Evolutionary conservation across 2,888 invertebrate genomes (phyloP).

Genomic region (Luperina testacea): DNA sequence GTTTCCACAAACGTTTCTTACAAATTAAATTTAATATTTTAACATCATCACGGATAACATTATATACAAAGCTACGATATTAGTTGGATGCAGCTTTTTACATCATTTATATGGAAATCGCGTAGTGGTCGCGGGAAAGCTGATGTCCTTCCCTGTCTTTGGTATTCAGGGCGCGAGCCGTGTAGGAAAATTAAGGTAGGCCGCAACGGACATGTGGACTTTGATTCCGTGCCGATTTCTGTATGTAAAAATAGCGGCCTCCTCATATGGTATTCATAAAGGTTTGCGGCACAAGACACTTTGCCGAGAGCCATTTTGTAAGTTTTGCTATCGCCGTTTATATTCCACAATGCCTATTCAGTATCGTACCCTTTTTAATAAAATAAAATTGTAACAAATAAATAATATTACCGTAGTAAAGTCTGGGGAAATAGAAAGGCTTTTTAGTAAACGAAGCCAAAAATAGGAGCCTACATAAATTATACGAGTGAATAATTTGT

Average conservation of each 20-base stretch:
- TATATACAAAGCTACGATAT: slow-evolving; percentile 68
- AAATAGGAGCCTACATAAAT: slow-evolving; percentile 49
- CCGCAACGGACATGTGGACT: slow-evolving; percentile 84
- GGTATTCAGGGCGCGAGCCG: slow-evolving; percentile 82
- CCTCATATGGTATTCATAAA: slow-evolving; percentile 86
- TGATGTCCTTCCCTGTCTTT: slow-evolving; percentile 81
- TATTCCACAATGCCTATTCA: slow-evolving; percentile 61
- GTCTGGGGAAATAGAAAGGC: slow-evolving; percentile 38
- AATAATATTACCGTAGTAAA: slow-evolving; percentile 52
- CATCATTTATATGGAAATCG: slow-evolving; percentile 81
- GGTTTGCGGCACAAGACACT: slow-evolving; percentile 75
- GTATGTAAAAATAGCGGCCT: slow-evolving; percentile 80
- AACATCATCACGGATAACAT: slow-evolving; percentile 72
- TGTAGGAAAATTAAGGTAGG: slow-evolving; percentile 87
- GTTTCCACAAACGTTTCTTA: slow-evolving; percentile 76
- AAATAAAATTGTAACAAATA: slow-evolving; percentile 63
- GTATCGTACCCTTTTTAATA: slow-evolving; percentile 64
- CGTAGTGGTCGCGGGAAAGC: slow-evolving; percentile 74
- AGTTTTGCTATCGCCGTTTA: slow-evolving; percentile 67
- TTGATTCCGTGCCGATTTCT: slow-evolving; percentile 86
- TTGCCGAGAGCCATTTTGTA: slow-evolving; percentile 74
- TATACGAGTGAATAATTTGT: slow-evolving; percentile 52
- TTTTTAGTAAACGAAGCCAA: slow-evolving; percentile 45
- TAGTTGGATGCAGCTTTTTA: slow-evolving; percentile 69
- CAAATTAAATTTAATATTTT: slow-evolving; percentile 78